phyloP scores from a whole-genome alignment of 2,113 vertebrate genomes.

The Otis tarda region DNA sequence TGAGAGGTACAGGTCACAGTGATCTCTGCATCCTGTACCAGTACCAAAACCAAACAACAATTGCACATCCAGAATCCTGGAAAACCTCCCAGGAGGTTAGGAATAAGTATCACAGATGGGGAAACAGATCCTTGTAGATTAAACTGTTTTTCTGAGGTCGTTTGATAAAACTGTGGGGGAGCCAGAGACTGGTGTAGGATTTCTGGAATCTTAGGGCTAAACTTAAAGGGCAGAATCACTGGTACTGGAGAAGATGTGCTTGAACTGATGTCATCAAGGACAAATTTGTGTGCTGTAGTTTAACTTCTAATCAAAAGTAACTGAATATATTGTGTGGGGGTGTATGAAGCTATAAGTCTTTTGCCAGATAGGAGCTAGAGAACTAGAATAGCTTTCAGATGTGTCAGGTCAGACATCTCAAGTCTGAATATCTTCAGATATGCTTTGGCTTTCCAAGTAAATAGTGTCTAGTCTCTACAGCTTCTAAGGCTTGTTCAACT shows the following conservation, averaged over 20 bases:
- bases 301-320: neutral
- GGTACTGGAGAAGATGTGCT: neutral
- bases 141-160: neutral
- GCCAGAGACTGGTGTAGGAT: neutral
- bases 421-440: constrained; percentile 7
- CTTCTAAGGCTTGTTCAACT: neutral
- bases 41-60: neutral
- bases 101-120: neutral
- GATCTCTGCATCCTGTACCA: neutral
- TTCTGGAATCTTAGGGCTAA: neutral
- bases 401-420: neutral
- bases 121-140: neutral
- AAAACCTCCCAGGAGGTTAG: neutral
- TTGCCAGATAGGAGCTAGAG: neutral
- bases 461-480: neutral
- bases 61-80: neutral
- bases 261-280: neutral
- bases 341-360: neutral
- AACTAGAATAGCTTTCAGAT: neutral
- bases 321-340: neutral
- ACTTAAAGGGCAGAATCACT: neutral
- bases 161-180: neutral
- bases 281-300: neutral
- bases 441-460: constrained; percentile 20
- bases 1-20: neutral